phyloP scores from a whole-genome alignment of 2,888 invertebrate species.

The Bellardia pandia region DNA sequence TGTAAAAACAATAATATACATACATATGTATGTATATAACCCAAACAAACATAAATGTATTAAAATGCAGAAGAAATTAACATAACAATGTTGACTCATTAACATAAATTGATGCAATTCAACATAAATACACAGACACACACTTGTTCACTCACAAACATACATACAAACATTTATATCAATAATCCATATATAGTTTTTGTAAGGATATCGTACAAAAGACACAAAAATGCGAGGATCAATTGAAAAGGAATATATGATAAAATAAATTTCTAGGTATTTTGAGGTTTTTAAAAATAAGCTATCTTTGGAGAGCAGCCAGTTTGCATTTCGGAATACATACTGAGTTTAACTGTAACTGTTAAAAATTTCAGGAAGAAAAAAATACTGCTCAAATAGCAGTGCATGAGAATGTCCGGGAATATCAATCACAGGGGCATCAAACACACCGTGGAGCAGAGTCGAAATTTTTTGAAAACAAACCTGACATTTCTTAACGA shows the following conservation, averaged over 20 bases:
- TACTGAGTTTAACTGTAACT: no score
- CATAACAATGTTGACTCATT: constrained; percentile 83
- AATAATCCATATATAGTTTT: constrained; percentile 20
- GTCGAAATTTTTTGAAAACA: no score
- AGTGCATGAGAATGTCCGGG: no score
- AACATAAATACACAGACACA: constrained; percentile 48
- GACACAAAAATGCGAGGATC: not conserved
- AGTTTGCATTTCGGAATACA: no score
- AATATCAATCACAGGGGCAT: no score
- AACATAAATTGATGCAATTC: constrained; percentile 75
- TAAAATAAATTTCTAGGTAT: not conserved
- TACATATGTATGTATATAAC: constrained; percentile 2
- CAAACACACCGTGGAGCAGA: no score
- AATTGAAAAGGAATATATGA: not conserved
- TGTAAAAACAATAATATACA: constrained; percentile 39
- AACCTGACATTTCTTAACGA: no score
- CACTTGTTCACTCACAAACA: not conserved
- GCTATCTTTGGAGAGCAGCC: no score
- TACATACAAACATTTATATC: constrained; percentile 15
- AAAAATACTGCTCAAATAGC: no score
- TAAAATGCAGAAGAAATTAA: constrained; percentile 76
- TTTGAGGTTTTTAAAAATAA: no score
- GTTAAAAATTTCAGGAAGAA: no score
- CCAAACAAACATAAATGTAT: constrained; percentile 21
- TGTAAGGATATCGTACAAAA: not conserved